Evolutionary conservation across 2,888 invertebrate species (phyloP).

Genomic region (Limnephilus marmoratus): DNA sequence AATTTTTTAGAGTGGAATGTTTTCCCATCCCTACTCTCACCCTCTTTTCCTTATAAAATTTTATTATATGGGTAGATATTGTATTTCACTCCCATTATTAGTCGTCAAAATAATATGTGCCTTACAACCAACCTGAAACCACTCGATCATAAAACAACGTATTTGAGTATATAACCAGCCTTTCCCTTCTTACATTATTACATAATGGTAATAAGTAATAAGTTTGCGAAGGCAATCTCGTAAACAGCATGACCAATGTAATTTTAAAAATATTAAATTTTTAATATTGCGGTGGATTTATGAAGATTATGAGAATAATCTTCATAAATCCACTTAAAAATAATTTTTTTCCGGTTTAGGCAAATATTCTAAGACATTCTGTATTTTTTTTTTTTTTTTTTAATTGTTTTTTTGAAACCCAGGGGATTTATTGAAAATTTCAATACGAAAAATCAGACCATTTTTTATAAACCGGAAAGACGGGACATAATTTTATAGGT

Average conservation of each 20-base stretch:
- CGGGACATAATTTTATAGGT: no score
- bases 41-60: not conserved
- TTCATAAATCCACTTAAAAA: no score
- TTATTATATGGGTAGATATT: not conserved
- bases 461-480: no score
- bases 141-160: not conserved
- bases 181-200: not conserved
- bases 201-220: not conserved
- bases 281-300: not conserved
- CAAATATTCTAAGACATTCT: no score
- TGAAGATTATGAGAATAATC: not conserved
- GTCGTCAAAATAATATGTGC: not conserved
- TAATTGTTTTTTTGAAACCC: no score
- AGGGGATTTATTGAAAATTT: no score
- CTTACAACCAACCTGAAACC: not conserved
- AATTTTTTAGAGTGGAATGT: not conserved
- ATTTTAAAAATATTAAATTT: not conserved
- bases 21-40: not conserved
- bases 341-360: no score
- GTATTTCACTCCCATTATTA: conserved; percentile 1
- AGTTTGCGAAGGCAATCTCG: not conserved
- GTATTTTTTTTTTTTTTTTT: no score
- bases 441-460: no score
- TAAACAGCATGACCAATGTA: not conserved
- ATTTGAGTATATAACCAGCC: not conserved